Base-by-base conservation (phyloP, 2,888 invertebrate species). In the Bellardia bayeri region DNA sequence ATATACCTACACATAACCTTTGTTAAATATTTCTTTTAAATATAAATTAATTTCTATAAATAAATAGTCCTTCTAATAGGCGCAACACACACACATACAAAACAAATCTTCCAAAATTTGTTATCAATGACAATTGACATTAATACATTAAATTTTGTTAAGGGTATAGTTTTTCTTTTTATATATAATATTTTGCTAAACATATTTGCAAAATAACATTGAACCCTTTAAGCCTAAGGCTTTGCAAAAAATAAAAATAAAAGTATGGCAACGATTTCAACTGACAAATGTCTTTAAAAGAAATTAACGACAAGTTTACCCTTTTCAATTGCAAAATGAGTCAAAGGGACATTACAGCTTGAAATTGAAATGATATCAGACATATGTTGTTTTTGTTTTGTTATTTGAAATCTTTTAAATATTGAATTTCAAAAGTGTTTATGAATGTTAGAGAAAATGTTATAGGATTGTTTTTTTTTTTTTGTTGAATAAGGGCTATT, bases 101-200 rank as follows among this genome's bases (percentile, higher is more conserved):
- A 23, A 16, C 1, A 68, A 40, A 75, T 58, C 66, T 75, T 64
- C 7, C 45, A 14, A 64, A 71, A 85, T 58, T 51, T 80, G 14
- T 63, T 85, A 63, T 75, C 74, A 80, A 85, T 85, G 68, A 30
- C 68, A 85, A 69, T 69, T 85, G 85, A 75, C 80, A 80, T 61
- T 68, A 80, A 80, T 69, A 63, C 51, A 54, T 75, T 68, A 49
- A 74, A 68, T 79, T 83, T 66, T 85, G 74, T 56, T 23, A 63
- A 69, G 79, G 72, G 61, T 66, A 33, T 30, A 49, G 3, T 23
- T 56, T 64, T 68, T 42, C 8, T 68, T 58, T n/a, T 40, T 56
- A 14, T 58, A 8, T 54, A 13, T 1, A 23, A 23, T 23, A 23
- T 1, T 23, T 23, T 23, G 23, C 3, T 40, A 54, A 14, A 13